Evolutionary conservation across 2,113 vertebrate genomes (phyloP), one percentile per base, ranked within the genome.

Genomic region (Theristicus caerulescens): DNA sequence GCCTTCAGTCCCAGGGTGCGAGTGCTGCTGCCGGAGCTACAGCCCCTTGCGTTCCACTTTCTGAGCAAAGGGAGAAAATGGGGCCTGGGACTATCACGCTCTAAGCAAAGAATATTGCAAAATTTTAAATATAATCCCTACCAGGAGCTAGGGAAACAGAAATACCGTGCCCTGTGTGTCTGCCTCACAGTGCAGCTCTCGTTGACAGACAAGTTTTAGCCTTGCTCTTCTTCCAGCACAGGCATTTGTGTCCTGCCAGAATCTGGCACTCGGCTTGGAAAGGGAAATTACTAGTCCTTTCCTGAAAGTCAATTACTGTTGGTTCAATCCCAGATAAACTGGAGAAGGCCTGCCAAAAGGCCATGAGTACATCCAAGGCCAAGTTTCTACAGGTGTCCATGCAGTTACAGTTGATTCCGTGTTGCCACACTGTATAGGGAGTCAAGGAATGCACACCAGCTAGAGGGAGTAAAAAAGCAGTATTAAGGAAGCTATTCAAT

Each of bases 371-470:
- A 34, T 38, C 34, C 57, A 85, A 92, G 55, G 82, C 90, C 92
- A 96, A 91, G 74, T 94, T 93, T 85, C 93, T 95, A 89, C 95
- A 97, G 95, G 93, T 95, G 90, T 83, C 84, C 62, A 6, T 26
- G 47, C 13, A 88, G 70, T 65, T 92, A 61, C 25, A 59, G 36
- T 51, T 6, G 3, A 16, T 14, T 27, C 51, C 5, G 29, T 54
- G 66, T 38, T 86, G 55, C 49, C 73, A 62, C 36, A 36, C 12
- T 7, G 5, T 2, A 6, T 5, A 47, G 6, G 13, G 57, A 57
- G 46, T 9, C 1, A 2, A 82, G 71, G 42, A 93, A 71, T 1
- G 7, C 1, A 1, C 58, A 92, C 5, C 25, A 64, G 40, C 26
- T 59, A 57, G 36, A 86, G 62, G 38, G 47, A 80, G 18, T 66